These are phyloP conservation scores for Leptopterna dolabrata DNA, from an alignment of 2,888 invertebrate species.

Conservation along the genomic window DNA sequence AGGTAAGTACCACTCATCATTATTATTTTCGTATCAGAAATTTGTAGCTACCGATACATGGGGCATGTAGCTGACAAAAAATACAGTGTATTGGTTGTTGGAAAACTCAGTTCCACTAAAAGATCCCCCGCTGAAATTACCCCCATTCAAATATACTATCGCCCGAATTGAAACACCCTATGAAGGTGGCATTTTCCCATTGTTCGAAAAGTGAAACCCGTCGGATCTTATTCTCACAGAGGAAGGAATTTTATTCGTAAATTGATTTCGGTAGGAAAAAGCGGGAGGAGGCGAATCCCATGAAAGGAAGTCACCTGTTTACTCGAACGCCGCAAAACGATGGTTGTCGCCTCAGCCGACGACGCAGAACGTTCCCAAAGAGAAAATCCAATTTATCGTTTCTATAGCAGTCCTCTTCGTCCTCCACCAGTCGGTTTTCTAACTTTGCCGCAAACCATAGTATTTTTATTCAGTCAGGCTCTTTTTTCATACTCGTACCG, in stretches of 20 bases:
- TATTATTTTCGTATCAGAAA: too few relatives aligned
- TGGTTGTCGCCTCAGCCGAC: neutral
- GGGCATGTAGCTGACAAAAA: too few relatives aligned
- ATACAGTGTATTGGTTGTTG: too few relatives aligned
- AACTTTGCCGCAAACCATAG: neutral
- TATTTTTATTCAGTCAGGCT: neutral
- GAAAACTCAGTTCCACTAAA: too few relatives aligned
- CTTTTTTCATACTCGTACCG: neutral
- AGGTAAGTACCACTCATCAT: too few relatives aligned
- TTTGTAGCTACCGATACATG: too few relatives aligned
- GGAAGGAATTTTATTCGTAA: neutral
- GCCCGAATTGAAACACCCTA: too few relatives aligned
- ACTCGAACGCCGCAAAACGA: neutral
- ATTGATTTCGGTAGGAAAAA: neutral
- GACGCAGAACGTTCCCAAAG: neutral
- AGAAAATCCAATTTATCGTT: slow-evolving; percentile 3
- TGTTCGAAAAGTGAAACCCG: neutral
- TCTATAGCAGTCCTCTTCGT: neutral
- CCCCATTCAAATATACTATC: too few relatives aligned
- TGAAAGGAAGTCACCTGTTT: neutral
- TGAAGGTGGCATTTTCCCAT: too few relatives aligned
- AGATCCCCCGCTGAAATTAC: too few relatives aligned
- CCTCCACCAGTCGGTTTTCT: neutral
- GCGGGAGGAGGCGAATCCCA: neutral
- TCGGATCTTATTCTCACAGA: neutral